Evolutionary conservation across 2,797 vertebrate species (phyloP).

Genomic region (Thalassophryne amazonica): DNA sequence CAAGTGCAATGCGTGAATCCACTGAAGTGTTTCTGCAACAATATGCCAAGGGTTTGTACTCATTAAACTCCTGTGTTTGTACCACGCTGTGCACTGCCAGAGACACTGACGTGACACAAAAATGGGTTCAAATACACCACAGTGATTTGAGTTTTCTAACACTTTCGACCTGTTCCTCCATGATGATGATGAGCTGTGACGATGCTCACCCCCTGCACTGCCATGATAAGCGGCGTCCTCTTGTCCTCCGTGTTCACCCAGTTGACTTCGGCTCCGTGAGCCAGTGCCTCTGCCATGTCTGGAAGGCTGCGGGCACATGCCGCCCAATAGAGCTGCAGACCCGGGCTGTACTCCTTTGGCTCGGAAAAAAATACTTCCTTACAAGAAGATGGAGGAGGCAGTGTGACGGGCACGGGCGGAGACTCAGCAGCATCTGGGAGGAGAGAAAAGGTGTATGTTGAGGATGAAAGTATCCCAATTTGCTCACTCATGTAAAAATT

Average conservation of each 20-base stretch:
- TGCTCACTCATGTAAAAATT: too few species aligned
- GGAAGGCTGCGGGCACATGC: conserved; percentile 90
- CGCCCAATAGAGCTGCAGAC: conserved; percentile 89
- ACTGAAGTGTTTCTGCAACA: too few species aligned
- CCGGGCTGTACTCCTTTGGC: conserved; percentile 80
- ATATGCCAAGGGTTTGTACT: too few species aligned
- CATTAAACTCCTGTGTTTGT: too few species aligned
- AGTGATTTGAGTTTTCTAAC: too few species aligned
- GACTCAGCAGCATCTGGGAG: conserved; percentile 55
- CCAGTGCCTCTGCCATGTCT: conserved; percentile 94
- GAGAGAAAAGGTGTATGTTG: background rate
- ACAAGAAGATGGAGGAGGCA: conserved; percentile 63
- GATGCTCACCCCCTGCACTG: conserved; percentile 88
- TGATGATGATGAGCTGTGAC: background rate
- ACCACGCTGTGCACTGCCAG: too few species aligned
- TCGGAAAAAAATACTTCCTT: conserved; percentile 81
- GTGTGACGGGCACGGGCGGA: conserved; percentile 53
- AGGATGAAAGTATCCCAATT: background rate
- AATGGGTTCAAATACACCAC: too few species aligned
- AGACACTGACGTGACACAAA: too few species aligned
- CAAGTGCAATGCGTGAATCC: too few species aligned
- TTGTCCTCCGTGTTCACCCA: conserved; percentile 90
- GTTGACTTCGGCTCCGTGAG: conserved; percentile 93
- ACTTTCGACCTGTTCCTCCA: background rate
- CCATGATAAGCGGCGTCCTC: conserved; percentile 93